These are phyloP conservation scores for Falco naumanni DNA, from an alignment of 2,797 vertebrate genomes.

Conservation along the genomic window DNA sequence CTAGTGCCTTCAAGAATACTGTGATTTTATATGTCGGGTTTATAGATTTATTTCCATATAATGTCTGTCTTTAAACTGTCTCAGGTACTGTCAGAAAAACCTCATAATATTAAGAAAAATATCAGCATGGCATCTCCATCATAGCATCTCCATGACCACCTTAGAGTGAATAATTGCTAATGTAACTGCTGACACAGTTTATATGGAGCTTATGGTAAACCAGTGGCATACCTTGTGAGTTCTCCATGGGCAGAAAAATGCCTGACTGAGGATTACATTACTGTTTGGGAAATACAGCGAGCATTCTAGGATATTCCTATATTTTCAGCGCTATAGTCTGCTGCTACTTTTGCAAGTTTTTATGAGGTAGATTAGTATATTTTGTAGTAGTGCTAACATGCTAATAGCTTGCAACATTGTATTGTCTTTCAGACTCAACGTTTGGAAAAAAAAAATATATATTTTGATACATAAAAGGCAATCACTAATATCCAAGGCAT, in stretches of 20 bases:
- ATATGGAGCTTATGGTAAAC: not conserved
- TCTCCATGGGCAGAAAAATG: not conserved
- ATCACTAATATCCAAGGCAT: not conserved
- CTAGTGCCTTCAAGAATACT: not conserved
- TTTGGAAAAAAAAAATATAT: not conserved
- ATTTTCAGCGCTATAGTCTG: not conserved
- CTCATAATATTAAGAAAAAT: not conserved
- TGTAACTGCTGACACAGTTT: not conserved
- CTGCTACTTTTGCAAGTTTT: not conserved
- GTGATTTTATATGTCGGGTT: not conserved
- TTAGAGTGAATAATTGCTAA: not conserved
- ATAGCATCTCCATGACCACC: not conserved
- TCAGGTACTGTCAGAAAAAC: not conserved
- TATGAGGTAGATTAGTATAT: not conserved
- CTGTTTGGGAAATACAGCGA: not conserved
- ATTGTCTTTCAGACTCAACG: not conserved
- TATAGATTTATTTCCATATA: not conserved
- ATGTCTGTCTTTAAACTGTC: not conserved
- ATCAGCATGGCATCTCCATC: not conserved
- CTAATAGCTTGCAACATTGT: not conserved
- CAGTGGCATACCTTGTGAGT: not conserved
- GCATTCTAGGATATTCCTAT: not conserved
- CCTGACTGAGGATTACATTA: not conserved
- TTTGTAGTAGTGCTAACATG: not conserved
- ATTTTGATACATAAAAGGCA: not conserved